These are phyloP conservation scores for Gouania willdenowi DNA, from an alignment of 2,797 vertebrate genomes.

Conservation along the genomic window DNA sequence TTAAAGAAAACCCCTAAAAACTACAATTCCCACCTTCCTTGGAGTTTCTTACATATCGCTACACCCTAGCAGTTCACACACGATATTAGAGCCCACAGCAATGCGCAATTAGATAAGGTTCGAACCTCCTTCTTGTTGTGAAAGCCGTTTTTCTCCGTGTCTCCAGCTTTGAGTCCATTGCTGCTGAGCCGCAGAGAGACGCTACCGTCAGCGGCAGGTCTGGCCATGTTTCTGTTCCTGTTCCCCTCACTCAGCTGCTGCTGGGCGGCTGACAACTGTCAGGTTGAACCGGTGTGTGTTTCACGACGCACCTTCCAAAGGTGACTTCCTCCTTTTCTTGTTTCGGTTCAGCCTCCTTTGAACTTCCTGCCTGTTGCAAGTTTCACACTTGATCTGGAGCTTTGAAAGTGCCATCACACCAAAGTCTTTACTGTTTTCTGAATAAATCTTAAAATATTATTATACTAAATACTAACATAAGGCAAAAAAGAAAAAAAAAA, in stretches of 20 bases:
- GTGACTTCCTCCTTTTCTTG: slow-evolving; percentile 62
- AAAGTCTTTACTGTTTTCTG: no score
- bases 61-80: not conserved
- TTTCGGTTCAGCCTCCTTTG: slow-evolving; percentile 22
- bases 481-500: no score
- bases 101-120: no score
- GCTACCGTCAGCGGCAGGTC: slow-evolving; percentile 31
- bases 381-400: no score
- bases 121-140: slow-evolving; percentile 49
- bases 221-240: slow-evolving; percentile 45
- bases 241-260: not conserved
- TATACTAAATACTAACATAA: no score
- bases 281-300: slow-evolving; percentile 21
- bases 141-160: slow-evolving; percentile 30
- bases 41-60: no score
- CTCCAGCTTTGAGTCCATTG: slow-evolving; percentile 29
- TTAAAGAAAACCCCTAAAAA: no score
- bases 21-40: no score
- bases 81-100: not conserved
- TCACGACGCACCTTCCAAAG: slow-evolving; percentile 16
- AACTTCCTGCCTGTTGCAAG: no score
- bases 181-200: slow-evolving; percentile 10
- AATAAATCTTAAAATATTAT: no score
- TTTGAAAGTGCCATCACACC: no score
- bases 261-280: slow-evolving; percentile 3